Conservation (phyloP, 2,797 vertebrate species). For the Euphonia xanthogaster region DNA sequence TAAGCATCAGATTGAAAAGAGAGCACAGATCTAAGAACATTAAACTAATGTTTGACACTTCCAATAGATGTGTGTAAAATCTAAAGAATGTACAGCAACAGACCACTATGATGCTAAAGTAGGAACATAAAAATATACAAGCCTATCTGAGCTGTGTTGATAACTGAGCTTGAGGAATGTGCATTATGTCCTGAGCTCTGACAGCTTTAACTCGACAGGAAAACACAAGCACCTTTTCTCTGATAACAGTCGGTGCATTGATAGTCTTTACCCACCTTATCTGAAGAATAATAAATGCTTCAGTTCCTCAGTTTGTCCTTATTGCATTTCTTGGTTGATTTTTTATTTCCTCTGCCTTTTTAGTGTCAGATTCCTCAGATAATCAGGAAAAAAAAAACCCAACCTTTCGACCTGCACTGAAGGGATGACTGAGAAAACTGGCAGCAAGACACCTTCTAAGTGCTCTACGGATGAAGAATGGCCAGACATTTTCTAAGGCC, state of each 20-base stretch:
- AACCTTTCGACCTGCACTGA: not conserved
- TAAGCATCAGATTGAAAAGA: constrained; percentile 1
- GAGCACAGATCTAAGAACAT: not conserved
- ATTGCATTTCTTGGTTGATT: not conserved
- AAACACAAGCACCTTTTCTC: constrained; percentile 26
- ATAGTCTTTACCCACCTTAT: constrained; percentile 42
- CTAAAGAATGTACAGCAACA: constrained; percentile 39
- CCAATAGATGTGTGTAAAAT: constrained; percentile 35
- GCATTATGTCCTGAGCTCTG: constrained; percentile 37
- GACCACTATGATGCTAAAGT: constrained; percentile 25
- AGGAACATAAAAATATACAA: constrained; percentile 47
- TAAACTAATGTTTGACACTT: constrained; percentile 26
- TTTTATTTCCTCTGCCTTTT: constrained; percentile 27
- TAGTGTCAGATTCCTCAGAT: not conserved
- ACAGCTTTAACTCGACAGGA: constrained; percentile 62
- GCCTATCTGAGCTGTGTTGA: constrained; percentile 25
- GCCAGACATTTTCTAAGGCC: not conserved
- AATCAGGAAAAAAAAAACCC: not conserved
- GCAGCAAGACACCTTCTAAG: not conserved
- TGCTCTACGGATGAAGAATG: not conserved
- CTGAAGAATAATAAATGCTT: constrained; percentile 35
- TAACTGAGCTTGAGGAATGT: constrained; percentile 50
- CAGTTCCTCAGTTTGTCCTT: constrained; percentile 30
- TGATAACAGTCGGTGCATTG: constrained; percentile 10
- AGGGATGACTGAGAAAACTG: not conserved